phyloP scores from a whole-genome alignment of 2,113 vertebrate species.

The Leptobrachium leishanense region DNA sequence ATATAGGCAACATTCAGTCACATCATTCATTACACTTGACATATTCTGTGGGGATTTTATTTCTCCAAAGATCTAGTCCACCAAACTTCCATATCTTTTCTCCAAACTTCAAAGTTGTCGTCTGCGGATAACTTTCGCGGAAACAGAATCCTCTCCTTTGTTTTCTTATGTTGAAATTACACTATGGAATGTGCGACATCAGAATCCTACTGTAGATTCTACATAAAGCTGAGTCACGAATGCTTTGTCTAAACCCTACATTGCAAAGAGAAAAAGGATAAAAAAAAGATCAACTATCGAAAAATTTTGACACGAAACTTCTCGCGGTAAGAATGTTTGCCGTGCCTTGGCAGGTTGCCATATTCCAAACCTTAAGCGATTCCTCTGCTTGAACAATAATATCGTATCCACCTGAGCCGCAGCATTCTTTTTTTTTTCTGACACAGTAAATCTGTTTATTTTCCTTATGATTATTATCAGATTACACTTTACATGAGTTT shows the following conservation, averaged over 20 bases:
- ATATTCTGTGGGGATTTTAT: too few relatives aligned
- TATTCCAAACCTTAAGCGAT: not conserved
- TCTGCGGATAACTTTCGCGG: too few relatives aligned
- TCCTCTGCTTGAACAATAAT: not conserved
- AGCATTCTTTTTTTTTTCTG: conserved; percentile 1
- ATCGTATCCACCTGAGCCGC: not conserved
- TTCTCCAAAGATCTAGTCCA: too few relatives aligned
- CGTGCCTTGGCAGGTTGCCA: not conserved
- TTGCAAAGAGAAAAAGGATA: not conserved
- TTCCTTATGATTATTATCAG: conserved; percentile 10
- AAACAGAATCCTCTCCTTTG: not conserved
- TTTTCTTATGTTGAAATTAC: not conserved
- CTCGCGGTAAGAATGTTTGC: not conserved
- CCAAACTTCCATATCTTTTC: too few relatives aligned
- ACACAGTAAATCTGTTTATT: conserved; percentile 23
- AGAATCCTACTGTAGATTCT: not conserved
- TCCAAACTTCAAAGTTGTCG: too few relatives aligned
- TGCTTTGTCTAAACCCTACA: not conserved
- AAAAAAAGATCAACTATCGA: not conserved
- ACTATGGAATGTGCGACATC: not conserved
- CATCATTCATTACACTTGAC: too few relatives aligned
- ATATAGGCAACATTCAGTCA: too few relatives aligned
- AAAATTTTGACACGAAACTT: conserved; percentile 4
- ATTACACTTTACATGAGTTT: conserved; percentile 12
- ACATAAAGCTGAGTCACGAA: not conserved